Conservation (phyloP, 2,797 vertebrate species). For the Lepidocolaptes lacrymiger region DNA sequence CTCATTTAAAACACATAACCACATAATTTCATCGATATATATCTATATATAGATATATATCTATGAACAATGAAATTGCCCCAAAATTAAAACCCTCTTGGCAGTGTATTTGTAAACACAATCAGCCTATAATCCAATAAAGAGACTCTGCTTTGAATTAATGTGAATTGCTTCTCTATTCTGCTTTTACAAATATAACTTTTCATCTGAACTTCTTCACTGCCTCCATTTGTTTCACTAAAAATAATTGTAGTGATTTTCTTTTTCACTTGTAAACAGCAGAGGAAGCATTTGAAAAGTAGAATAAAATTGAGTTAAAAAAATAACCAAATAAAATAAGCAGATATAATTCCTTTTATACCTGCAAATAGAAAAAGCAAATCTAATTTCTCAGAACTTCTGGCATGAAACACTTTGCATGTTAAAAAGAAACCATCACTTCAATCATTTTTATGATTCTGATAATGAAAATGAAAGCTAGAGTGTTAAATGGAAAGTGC, state of each 20-base stretch:
- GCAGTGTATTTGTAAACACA: conserved; percentile 85
- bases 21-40: conserved; percentile 84
- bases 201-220: conserved; percentile 66
- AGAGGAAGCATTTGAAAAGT: conserved; percentile 14
- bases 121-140: conserved; percentile 86
- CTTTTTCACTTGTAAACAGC: conserved; percentile 42
- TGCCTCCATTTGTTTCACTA: conserved; percentile 68
- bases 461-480: conserved; percentile 72
- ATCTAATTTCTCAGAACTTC: conserved; percentile 66
- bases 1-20: conserved; percentile 84
- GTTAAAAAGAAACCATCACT: conserved; percentile 67
- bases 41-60: conserved; percentile 82
- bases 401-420: conserved; percentile 67
- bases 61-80: conserved; percentile 83
- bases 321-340: neutral
- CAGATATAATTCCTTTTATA: conserved; percentile 43
- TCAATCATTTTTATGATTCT: conserved; percentile 71
- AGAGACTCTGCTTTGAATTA: conserved; percentile 79
- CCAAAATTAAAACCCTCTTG: conserved; percentile 87
- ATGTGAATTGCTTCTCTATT: conserved; percentile 70
- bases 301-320: neutral
- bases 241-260: conserved; percentile 59
- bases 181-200: conserved; percentile 70
- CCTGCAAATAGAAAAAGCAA: conserved; percentile 41
- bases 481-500: conserved; percentile 64